Percentiles rank a stretch among this genome's conserved stretches.
These are phyloP conservation scores for Lasioglossum lativentre DNA, from an alignment of 2,888 invertebrate genomes.

Conservation along the genomic window DNA sequence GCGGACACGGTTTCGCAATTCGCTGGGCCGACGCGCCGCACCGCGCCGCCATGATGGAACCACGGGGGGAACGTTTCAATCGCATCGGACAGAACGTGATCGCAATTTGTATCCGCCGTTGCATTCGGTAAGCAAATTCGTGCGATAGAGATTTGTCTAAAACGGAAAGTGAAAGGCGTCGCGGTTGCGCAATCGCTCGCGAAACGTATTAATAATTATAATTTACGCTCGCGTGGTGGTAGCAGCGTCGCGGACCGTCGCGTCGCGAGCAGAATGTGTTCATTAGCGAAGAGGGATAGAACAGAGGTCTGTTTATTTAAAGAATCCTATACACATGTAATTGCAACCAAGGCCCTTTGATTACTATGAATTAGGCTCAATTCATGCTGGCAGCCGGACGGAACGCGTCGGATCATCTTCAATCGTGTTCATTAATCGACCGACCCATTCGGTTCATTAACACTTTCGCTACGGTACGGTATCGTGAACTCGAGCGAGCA, in stretches of 20 bases:
- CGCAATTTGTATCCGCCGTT: slow-evolving; percentile 19
- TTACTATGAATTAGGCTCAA: neutral
- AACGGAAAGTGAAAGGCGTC: slow-evolving; percentile 54
- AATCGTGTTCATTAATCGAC: slow-evolving; percentile 10
- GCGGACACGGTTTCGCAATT: neutral
- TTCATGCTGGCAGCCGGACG: neutral
- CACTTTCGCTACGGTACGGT: neutral
- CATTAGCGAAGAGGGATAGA: neutral
- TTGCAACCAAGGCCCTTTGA: neutral
- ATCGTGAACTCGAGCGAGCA: neutral
- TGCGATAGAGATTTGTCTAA: slow-evolving; percentile 45
- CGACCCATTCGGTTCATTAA: slow-evolving; percentile 3
- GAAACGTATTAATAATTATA: slow-evolving; percentile 33
- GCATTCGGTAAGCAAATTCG: slow-evolving; percentile 26
- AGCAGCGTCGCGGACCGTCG: slow-evolving; percentile 4
- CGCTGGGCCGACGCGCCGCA: neutral
- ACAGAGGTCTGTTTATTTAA: slow-evolving; percentile 2
- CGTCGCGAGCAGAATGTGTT: slow-evolving; percentile 3
- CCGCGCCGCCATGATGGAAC: neutral
- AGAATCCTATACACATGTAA: neutral
- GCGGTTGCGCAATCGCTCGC: slow-evolving; percentile 28
- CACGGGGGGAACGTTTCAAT: slow-evolving; percentile 20
- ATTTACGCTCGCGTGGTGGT: slow-evolving; percentile 3
- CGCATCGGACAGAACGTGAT: slow-evolving; percentile 20
- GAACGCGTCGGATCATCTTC: slow-evolving; percentile 2